A percentile compares a stretch with the other conserved stretches of the same genome.
Conservation (phyloP, 2,113 vertebrate genomes). For the Silurus asotus region DNA sequence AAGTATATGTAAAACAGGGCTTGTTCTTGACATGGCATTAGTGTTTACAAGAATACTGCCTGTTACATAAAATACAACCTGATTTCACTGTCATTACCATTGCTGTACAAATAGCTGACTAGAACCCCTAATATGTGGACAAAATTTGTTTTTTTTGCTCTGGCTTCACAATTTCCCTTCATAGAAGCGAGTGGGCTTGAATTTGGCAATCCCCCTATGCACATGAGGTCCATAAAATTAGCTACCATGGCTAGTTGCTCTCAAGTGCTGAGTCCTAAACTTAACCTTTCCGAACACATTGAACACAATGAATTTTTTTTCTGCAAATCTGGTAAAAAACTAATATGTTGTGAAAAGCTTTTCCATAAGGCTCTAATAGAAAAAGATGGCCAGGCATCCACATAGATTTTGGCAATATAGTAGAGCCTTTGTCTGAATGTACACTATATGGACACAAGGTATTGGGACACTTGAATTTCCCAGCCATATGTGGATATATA, state of each 20-base stretch:
- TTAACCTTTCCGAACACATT: background rate
- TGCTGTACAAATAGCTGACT: background rate
- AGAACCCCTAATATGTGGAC: background rate
- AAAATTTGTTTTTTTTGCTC: background rate
- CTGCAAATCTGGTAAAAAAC: background rate
- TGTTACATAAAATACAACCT: background rate
- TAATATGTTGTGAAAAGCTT: background rate
- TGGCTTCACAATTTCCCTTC: background rate
- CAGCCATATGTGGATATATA: too few species aligned
- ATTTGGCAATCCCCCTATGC: background rate
- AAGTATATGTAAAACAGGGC: slow-evolving; percentile 1
- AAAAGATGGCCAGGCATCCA: background rate
- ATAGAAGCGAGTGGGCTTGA: background rate
- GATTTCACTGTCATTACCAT: background rate
- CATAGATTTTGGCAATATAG: background rate
- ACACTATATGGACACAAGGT: background rate
- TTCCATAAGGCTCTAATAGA: background rate
- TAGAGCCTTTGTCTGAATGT: background rate
- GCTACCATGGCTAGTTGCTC: background rate
- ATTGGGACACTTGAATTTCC: background rate
- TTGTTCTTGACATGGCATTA: slow-evolving; percentile 17
- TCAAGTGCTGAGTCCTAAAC: background rate
- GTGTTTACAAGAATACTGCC: slow-evolving; percentile 16
- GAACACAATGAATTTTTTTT: background rate
- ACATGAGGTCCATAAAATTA: background rate